Base-by-base conservation (phyloP, 2,888 invertebrate genomes). In the Microplitis deprimator region DNA sequence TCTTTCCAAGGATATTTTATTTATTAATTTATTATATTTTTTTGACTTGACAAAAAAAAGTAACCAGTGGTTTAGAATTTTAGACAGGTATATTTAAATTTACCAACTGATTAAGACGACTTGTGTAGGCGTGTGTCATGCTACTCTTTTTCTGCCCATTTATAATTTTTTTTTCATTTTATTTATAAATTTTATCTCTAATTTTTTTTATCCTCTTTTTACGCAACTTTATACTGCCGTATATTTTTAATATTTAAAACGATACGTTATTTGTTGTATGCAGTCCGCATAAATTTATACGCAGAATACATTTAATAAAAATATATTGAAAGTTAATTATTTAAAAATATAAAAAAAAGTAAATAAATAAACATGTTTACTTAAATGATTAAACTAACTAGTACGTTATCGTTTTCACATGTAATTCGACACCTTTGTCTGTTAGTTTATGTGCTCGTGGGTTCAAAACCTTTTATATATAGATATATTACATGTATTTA, bases 1-100 rank as follows among this genome's bases (percentile, higher is more conserved):
- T 16, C 40, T 69, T 60, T 59, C 61, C 68, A 74, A 74, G 74
- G 74, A 67, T 68, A 74, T 17, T 71, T 61, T 39, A 29, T 62
- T 71, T 39, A 60, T 16, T 39, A n/a, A 5, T 29, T 39, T 39
- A 39, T 39, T 60, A 29, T 29, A 29, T 29, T 29, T 29, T 29
- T 29, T 29, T 0, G 0, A 29, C 29, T 29, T 29, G 29, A 29
- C 29, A 29, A 29, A 29, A 29, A 70, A 70, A 59, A 68, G 71
- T 50, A 67, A 71, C 59, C 40, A 72, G 17, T 40, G 64, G 16
- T 76, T 72, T 77, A 29, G 59, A 68, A 61, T 60, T 71, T 61
- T 61, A 76, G 72, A 76, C 76, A 68, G 73, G 40, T 65, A 76
- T 76, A 76, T 76, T 71, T 61, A 77, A 77, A 77, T 77, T 77